Base-by-base conservation (phyloP, 1,140 invertebrate species). In the Drosophila nannoptera region DNA sequence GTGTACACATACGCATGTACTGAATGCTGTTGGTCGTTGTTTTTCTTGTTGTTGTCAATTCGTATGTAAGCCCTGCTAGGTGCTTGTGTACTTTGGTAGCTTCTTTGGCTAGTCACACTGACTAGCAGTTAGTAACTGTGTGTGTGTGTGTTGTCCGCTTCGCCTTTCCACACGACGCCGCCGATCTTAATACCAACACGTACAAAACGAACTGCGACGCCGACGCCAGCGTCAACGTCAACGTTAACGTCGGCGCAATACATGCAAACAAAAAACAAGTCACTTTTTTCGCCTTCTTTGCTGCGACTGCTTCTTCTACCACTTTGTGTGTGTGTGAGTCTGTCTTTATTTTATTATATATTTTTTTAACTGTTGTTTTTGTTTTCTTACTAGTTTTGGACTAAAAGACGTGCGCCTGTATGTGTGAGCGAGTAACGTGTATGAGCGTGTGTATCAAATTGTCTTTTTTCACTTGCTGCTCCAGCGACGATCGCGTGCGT, bases 381-480 rank as follows among this genome's bases (percentile, higher is more conserved):
- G 72, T 83, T 74, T 82, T 83, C 74, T 78, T 83, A 78, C 78
- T 83, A 83, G 78, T 83, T 83, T 78, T 73, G 58, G 69, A 67
- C 65, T 72, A 66, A 61, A 53, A 52, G 38, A 52, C 46, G 52
- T 66, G 46, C 72, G 33, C 46, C 8, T 61, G 46, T 62, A 55
- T 67, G 36, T 65, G 50, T 49, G 46, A 61, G 12, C 40, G 40
- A 43, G 40, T 14, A 35, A 22, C 22, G 22, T 22, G 50, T 50
- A 29, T 66, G 43, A 69, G 38, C 38, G 62, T 63, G 33, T 60
- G 61, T 69, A 46, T 65, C 52, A 62, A 60, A 43, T 65, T 75
- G 50, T 55, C 12, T 55, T 50, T 38, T 61, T 59, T 55, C 50
- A 31, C 12, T 45, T 61, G 35, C 56, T 55, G 31, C 31, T 61